Evolutionary conservation across 2,888 invertebrate species (phyloP).

Genomic region (Scrobipalpa costella): DNA sequence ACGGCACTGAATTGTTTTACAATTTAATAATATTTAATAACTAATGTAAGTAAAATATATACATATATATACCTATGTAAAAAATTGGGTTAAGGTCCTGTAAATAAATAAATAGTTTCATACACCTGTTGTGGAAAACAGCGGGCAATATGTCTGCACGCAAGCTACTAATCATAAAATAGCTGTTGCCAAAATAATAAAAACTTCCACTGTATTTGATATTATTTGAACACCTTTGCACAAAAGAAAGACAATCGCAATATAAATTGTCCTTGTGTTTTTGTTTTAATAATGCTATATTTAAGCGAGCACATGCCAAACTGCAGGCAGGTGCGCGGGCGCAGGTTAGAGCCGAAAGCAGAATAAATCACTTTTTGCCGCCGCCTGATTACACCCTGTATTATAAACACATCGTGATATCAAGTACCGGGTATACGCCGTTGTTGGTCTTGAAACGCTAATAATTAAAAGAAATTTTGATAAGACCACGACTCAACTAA

Average conservation of each 20-base stretch:
- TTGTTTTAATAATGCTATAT: constrained; percentile 20
- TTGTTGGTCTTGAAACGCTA: background rate
- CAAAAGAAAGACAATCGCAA: constrained; percentile 6
- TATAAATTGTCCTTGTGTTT: background rate
- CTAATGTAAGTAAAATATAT: too few species aligned
- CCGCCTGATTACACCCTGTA: constrained; percentile 20
- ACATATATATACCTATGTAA: too few species aligned
- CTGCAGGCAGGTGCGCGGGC: constrained; percentile 32
- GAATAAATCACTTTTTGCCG: constrained; percentile 34
- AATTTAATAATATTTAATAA: too few species aligned
- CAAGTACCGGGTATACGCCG: constrained; percentile 4
- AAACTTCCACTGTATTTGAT: background rate
- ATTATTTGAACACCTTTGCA: constrained; percentile 13
- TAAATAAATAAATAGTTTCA: too few species aligned
- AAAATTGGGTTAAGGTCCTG: too few species aligned
- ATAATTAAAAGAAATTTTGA: too few species aligned
- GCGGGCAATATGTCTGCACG: too few species aligned
- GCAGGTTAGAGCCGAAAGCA: constrained; percentile 25
- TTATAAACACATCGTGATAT: background rate
- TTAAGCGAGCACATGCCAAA: constrained; percentile 37
- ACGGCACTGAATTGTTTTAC: too few species aligned
- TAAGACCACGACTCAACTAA: too few species aligned
- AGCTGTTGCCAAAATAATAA: too few species aligned
- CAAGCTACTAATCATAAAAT: too few species aligned
- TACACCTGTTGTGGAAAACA: too few species aligned